Evolutionary conservation across 2,113 vertebrate species (phyloP).

Genomic region (Microcebus jonahi): DNA sequence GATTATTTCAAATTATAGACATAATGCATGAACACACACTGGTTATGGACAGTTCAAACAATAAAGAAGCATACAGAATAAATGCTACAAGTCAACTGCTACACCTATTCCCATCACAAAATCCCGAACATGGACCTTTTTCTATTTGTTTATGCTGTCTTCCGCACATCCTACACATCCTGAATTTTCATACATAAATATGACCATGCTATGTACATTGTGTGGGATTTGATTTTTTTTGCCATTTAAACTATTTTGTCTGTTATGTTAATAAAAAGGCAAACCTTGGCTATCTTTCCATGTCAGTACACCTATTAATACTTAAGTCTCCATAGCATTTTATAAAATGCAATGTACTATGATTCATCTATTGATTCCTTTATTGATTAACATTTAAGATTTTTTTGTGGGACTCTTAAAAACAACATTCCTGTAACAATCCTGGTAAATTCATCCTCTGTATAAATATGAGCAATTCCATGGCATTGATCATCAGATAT

Average conservation of each 20-base stretch:
- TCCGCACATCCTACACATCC: neutral
- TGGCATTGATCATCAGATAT: neutral
- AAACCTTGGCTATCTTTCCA: neutral
- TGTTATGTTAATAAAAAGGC: neutral
- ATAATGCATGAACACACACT: neutral
- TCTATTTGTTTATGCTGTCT: neutral
- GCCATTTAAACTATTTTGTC: neutral
- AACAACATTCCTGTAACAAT: neutral
- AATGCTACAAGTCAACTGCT: neutral
- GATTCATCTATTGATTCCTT: neutral
- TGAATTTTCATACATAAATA: neutral
- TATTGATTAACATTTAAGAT: slow-evolving; percentile 34
- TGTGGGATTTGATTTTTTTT: neutral
- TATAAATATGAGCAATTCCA: neutral
- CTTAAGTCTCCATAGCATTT: neutral
- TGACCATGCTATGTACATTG: neutral
- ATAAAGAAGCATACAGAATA: neutral
- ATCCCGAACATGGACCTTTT: neutral
- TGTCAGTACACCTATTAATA: neutral
- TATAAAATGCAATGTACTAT: neutral
- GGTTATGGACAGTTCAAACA: neutral
- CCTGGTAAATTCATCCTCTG: neutral
- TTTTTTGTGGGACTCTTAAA: neutral
- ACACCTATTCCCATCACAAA: neutral
- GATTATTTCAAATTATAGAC: neutral